These are phyloP conservation scores for Cydia pomonella DNA, from an alignment of 1,140 invertebrate species.

Conservation along the genomic window DNA sequence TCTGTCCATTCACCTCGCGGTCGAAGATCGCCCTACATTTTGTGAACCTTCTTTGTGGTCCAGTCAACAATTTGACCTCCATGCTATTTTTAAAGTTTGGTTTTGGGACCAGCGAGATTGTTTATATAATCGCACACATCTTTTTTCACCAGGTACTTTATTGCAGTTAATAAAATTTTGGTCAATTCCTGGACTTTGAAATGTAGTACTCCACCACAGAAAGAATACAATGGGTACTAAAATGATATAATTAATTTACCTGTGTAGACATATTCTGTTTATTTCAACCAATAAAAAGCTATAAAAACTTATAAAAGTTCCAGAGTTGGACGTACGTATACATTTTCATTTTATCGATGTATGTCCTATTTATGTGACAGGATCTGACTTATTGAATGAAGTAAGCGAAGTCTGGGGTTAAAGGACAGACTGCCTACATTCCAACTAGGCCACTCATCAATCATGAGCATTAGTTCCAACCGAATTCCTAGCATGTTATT, in stretches of 20 bases:
- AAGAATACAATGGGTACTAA: too few relatives aligned
- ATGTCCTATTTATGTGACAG: not conserved
- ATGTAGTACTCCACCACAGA: too few relatives aligned
- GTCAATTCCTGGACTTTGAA: too few relatives aligned
- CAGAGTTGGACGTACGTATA: too few relatives aligned
- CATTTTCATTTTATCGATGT: too few relatives aligned
- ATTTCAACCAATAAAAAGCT: too few relatives aligned
- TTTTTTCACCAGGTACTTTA: too few relatives aligned
- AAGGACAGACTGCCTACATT: conserved; percentile 26
- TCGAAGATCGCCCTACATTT: conserved; percentile 58
- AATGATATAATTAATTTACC: too few relatives aligned
- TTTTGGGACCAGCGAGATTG: not conserved
- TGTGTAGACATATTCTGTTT: too few relatives aligned
- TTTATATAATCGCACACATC: too few relatives aligned
- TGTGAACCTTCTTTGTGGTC: not conserved
- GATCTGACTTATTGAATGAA: not conserved
- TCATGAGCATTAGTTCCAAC: conserved; percentile 4
- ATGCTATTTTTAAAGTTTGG: not conserved
- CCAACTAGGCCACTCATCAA: not conserved
- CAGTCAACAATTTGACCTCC: not conserved
- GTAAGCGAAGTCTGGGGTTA: not conserved
- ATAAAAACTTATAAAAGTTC: too few relatives aligned
- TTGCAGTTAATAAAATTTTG: too few relatives aligned
- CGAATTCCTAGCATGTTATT: not conserved
- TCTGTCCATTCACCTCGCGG: conserved; percentile 68